Evolutionary conservation across 1,140 invertebrate species (phyloP).

Genomic region (Drosophila ercepeae): DNA sequence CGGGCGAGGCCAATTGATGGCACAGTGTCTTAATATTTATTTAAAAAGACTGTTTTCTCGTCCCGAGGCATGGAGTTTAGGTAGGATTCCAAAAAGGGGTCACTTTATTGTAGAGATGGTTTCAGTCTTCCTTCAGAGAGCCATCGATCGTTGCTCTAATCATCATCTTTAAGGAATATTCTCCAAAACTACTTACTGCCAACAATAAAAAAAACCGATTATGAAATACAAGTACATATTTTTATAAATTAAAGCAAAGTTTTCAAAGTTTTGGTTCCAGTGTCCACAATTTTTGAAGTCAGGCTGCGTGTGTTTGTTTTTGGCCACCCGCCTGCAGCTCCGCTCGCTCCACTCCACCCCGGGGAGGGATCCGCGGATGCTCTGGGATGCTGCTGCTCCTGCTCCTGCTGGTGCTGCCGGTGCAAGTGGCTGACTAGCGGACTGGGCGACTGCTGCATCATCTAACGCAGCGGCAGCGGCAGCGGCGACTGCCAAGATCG

Average conservation of each 20-base stretch:
- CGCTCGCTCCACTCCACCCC: constrained; percentile 60
- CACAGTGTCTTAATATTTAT: constrained; percentile 15
- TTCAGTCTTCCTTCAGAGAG: no score
- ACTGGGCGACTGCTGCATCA: constrained; percentile 37
- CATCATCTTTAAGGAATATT: no score
- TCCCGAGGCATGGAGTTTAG: no score
- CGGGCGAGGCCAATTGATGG: constrained; percentile 49
- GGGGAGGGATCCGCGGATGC: constrained; percentile 24
- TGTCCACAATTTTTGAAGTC: constrained; percentile 15
- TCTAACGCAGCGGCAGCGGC: constrained; percentile 63
- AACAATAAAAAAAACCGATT: no score
- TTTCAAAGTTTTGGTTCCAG: constrained; percentile 12
- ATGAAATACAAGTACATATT: no score
- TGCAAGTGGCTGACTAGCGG: neutral
- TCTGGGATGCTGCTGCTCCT: constrained; percentile 27
- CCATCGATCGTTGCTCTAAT: no score
- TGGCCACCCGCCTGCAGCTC: constrained; percentile 46
- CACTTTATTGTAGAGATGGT: no score
- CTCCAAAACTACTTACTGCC: no score
- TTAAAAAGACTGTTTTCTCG: neutral
- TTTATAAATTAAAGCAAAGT: no score
- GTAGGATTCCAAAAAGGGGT: no score
- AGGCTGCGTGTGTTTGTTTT: constrained; percentile 37
- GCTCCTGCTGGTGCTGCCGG: constrained; percentile 3
- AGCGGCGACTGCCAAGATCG: constrained; percentile 73